phyloP scores from a whole-genome alignment of 2,797 vertebrate species.

The Sternarchorhynchus goeldii region DNA sequence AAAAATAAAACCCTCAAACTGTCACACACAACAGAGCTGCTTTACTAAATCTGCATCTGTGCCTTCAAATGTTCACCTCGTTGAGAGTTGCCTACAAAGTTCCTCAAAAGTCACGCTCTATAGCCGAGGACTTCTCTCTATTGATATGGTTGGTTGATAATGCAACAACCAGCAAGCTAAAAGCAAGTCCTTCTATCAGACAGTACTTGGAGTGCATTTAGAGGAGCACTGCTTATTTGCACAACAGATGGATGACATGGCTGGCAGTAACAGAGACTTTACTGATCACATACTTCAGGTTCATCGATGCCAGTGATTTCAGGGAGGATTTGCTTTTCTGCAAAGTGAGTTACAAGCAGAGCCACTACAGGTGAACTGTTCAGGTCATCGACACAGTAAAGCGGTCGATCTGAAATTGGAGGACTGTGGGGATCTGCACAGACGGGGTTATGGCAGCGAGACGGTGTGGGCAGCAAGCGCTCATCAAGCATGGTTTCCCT shows the following conservation, averaged over 20 bases:
- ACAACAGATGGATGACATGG: not conserved
- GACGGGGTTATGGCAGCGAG: slow-evolving; percentile 1
- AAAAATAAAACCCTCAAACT: not conserved
- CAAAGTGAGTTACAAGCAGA: too few species aligned
- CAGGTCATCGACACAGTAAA: not conserved
- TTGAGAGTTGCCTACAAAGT: not conserved
- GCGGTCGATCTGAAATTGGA: not conserved
- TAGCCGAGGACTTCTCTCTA: slow-evolving; percentile 32
- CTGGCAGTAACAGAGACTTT: not conserved
- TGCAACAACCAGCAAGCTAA: slow-evolving; percentile 25
- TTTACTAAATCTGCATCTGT: not conserved
- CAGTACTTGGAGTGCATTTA: not conserved
- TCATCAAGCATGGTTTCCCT: not conserved
- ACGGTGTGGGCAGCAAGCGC: not conserved
- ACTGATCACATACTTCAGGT: not conserved
- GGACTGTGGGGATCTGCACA: slow-evolving; percentile 12
- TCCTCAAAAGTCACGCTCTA: slow-evolving; percentile 26
- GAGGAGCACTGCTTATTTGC: not conserved
- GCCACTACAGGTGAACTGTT: too few species aligned
- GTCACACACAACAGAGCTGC: not conserved
- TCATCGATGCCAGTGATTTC: not conserved
- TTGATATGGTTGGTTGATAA: slow-evolving; percentile 33
- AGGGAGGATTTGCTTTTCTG: not conserved
- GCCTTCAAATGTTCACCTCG: slow-evolving; percentile 27
- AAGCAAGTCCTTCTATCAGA: slow-evolving; percentile 29